Evolutionary conservation across 2,797 vertebrate genomes (phyloP).

Genomic region (Falco novaeseelandiae): DNA sequence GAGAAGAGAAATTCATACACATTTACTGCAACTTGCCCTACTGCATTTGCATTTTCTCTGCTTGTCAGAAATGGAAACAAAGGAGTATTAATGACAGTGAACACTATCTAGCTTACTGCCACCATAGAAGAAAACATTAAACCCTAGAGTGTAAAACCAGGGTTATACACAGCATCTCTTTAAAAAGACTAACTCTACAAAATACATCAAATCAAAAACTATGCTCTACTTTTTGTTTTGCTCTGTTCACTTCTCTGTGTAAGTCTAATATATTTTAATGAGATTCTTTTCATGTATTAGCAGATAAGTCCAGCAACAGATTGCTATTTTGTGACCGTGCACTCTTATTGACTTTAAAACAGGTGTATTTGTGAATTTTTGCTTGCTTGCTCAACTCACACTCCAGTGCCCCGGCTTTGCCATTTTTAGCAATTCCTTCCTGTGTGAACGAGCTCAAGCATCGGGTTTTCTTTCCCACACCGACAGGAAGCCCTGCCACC

Average conservation of each 20-base stretch:
- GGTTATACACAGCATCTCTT: neutral
- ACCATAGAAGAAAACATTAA: neutral
- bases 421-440: conserved; percentile 46
- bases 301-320: neutral
- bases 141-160: neutral
- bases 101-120: neutral
- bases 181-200: neutral
- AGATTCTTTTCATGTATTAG: neutral
- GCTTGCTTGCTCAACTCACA: neutral
- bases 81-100: neutral
- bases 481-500: conserved; percentile 49
- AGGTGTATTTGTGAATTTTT: neutral
- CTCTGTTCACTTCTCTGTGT: neutral
- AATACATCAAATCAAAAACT: neutral
- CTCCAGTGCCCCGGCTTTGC: neutral
- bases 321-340: neutral
- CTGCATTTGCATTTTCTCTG: neutral
- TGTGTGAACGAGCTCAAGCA: neutral
- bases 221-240: neutral
- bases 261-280: neutral
- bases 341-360: neutral
- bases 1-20: neutral
- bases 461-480: conserved; percentile 3
- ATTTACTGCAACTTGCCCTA: neutral
- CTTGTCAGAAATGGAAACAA: neutral